Conservation (phyloP, 2,888 invertebrate species). For the Escarpia spicata region DNA sequence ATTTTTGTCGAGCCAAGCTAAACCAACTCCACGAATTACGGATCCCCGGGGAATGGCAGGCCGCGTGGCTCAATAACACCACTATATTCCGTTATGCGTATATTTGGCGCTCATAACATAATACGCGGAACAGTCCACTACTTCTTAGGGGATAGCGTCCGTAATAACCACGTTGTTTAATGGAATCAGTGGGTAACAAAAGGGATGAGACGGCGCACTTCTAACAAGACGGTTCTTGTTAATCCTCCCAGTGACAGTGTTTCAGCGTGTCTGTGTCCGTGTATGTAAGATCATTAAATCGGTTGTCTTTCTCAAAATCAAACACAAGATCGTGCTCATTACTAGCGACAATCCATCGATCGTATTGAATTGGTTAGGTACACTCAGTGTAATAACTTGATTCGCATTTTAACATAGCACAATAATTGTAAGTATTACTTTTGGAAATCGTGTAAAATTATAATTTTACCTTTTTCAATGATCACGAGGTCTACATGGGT, state of each 20-base stretch:
- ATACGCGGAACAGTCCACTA: conserved; percentile 16
- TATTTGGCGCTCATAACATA: conserved; percentile 10
- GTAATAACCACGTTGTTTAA: not conserved
- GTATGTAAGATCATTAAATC: not conserved
- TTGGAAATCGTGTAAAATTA: not conserved
- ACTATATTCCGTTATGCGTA: conserved; percentile 6
- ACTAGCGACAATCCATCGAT: not conserved
- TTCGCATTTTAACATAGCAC: not conserved
- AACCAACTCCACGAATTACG: not conserved
- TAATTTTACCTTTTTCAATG: not conserved
- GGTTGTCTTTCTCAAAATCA: not conserved
- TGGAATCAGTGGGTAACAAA: not conserved
- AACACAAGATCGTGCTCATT: not conserved
- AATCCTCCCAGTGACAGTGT: no score
- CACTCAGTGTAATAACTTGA: not conserved
- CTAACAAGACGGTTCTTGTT: not conserved
- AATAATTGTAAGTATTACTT: not conserved
- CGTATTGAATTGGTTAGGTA: not conserved
- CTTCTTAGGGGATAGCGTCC: not conserved
- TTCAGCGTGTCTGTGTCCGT: no score
- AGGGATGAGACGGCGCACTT: not conserved
- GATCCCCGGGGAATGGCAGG: conserved; percentile 1
- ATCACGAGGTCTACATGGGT: not conserved
- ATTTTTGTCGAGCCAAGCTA: not conserved
- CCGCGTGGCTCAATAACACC: not conserved